Evolutionary conservation across 2,113 vertebrate species (phyloP), one percentile per base, ranked within the genome.

Genomic region (Leptosomus discolor): DNA sequence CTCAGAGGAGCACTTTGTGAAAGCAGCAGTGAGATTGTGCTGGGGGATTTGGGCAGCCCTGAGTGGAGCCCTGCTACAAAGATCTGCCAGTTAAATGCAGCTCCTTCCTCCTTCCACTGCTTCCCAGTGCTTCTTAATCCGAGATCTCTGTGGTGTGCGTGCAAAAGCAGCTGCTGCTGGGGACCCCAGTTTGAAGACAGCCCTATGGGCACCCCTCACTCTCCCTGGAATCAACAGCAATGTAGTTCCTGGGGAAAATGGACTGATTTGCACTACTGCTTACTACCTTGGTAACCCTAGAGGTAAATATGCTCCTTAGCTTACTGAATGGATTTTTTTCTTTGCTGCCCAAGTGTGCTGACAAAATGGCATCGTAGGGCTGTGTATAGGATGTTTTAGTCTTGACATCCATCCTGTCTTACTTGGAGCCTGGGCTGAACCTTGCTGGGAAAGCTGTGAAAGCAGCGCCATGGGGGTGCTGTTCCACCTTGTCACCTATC

Each of bases 1-100:
- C 67, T 70, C 93, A 60, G 93, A 97, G 96, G 96, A 94, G 86
- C 6, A n/a, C 84, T 97, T 97, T 86, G 96, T 94, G 95, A 90
- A 50, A 71, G 71, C 41, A 56, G 92, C 75, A 83, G 70, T 46
- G 73, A 93, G 93, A 96, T 83, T 95, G 79, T 2, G 1, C 36
- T 80, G 92, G 51, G 88, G 85, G 76, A 70, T 5, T 18, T 58
- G 90, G 61, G 45, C 21, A 92, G 74, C 68, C 63, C 34, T 84
- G 91, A 97, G 78, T 41, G 50, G 60, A 95, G 89, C 22, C 80
- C 41, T 15, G n/a, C 90, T 79, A 30, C 48, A 92, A 64, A 93
- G 65, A 83, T 91, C 70, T 74, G 4, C 46, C 80, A 61, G 73
- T 61, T 92, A 84, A 92, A 76, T 19, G 78, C 90, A 65, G 78